phyloP scores from a whole-genome alignment of 2,888 invertebrate species.

The Cheilosia vulpina region DNA sequence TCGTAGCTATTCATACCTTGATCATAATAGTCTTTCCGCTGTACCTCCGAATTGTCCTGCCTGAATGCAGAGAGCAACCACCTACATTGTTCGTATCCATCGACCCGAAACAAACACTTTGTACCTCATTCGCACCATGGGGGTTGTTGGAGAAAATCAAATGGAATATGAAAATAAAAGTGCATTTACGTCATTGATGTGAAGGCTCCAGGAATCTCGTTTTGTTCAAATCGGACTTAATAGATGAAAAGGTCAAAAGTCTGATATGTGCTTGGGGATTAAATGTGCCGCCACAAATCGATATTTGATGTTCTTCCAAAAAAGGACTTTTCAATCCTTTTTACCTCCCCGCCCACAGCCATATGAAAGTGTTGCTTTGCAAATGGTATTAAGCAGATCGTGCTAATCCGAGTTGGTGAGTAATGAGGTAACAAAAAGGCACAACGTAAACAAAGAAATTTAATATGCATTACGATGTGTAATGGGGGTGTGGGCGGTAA shows the following conservation, averaged over 20 bases:
- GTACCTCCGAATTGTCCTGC: neutral
- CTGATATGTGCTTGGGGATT: conserved; percentile 32
- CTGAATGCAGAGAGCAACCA: neutral
- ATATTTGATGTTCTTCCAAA: conserved; percentile 60
- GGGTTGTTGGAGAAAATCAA: conserved; percentile 12
- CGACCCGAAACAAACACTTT: conserved; percentile 10
- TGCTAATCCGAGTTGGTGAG: conserved; percentile 36
- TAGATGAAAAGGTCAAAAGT: conserved; percentile 53
- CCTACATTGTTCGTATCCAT: conserved; percentile 5
- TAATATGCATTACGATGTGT: conserved; percentile 59
- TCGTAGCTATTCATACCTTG: neutral
- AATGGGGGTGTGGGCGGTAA: conserved; percentile 23
- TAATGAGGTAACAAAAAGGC: conserved; percentile 31
- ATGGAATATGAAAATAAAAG: conserved; percentile 38
- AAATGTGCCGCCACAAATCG: conserved; percentile 53
- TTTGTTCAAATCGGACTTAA: conserved; percentile 28
- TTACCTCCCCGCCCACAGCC: neutral
- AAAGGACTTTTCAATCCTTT: conserved; percentile 56
- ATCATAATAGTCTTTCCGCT: neutral
- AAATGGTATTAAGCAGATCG: neutral
- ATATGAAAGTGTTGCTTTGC: neutral
- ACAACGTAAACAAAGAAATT: conserved; percentile 60
- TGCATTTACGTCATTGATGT: conserved; percentile 36
- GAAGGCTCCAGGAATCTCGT: conserved; percentile 36
- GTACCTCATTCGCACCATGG: neutral